Evolutionary conservation across 2,888 invertebrate genomes (phyloP).

Genomic region (Argyresthia goedartella): DNA sequence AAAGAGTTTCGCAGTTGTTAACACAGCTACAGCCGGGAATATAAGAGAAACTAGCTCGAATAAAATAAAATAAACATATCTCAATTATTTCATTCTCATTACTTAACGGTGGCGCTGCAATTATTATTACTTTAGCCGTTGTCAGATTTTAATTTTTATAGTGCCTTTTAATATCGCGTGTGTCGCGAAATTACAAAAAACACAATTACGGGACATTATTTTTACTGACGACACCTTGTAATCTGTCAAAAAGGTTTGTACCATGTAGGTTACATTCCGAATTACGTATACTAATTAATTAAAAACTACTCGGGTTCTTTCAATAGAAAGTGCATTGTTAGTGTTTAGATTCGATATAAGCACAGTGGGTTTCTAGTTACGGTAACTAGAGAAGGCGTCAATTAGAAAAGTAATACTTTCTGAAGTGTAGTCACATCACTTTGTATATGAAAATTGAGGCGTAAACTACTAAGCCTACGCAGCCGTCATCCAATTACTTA

Average conservation of each 20-base stretch:
- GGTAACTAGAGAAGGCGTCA: not conserved
- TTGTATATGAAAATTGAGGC: too few species aligned
- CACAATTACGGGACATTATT: not conserved
- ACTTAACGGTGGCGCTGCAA: constrained; percentile 22
- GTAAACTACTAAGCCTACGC: not conserved
- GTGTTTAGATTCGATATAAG: not conserved
- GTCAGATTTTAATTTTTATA: constrained; percentile 35
- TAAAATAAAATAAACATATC: not conserved
- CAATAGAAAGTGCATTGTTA: too few species aligned
- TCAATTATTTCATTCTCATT: constrained; percentile 27
- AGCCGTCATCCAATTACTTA: not conserved
- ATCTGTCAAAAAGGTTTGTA: not conserved
- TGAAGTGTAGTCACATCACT: not conserved
- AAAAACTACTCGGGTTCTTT: not conserved
- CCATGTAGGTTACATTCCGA: not conserved
- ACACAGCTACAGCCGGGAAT: not conserved
- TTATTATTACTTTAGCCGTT: constrained; percentile 31
- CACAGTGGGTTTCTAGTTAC: not conserved
- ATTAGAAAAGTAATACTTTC: not conserved
- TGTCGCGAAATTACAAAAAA: not conserved
- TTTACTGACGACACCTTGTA: not conserved
- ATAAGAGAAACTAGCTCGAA: not conserved
- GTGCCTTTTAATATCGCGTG: constrained; percentile 11
- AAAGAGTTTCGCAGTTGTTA: not conserved
- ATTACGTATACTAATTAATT: not conserved